Base-by-base conservation (phyloP, 1,140 invertebrate genomes). In the Calliopsis andreniformis region DNA sequence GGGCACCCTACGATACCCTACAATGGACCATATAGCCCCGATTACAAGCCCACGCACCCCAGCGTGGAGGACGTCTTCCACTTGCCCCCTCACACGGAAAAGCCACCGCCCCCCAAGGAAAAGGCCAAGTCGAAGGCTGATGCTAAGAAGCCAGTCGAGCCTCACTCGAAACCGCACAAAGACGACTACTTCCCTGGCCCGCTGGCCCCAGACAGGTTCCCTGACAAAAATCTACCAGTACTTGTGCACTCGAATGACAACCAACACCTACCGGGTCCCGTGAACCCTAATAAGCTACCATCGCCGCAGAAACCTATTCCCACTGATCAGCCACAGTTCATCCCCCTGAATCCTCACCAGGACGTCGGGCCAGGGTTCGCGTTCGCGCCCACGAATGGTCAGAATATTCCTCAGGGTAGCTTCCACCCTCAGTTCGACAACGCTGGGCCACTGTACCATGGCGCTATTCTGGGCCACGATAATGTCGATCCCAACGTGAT, bases 11-110 rank as follows among this genome's bases (percentile, higher is more conserved):
- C 86, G 3, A 39, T 88, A 43, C 86, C 88, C 0, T 92, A 92
- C 69, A 89, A 89, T 53, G 92, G 92, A 30, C 92, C 92, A 16
- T 92, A 91, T 69, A 92, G 84, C 87, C 92, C 92, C 7, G 87
- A 92, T 56, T 92, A 89, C 78, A 89, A 88, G 53, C 89, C 89
- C 23, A 91, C 87, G 2, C 82, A 86, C 14, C 85, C 87, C 6
- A 89, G 76, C 28, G 77, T 91, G 18, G 91, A 91, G 39, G 83
- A 91, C 23, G 82, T 91, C 10, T 91, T 91, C 59, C 89, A 89
- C 55, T 84, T 91, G 6, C 1, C 83, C n/a, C 25, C 68, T 16
- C 80, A 88, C 47, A 67, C 84, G 3, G 72, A 89, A 69, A 90
- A 90, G 23, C 81, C 78, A 1, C 82, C 69, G 0, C 70, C 83